These are phyloP conservation scores for Coregonus ussuriensis DNA, from an alignment of 2,797 vertebrate species.

Conservation along the genomic window DNA sequence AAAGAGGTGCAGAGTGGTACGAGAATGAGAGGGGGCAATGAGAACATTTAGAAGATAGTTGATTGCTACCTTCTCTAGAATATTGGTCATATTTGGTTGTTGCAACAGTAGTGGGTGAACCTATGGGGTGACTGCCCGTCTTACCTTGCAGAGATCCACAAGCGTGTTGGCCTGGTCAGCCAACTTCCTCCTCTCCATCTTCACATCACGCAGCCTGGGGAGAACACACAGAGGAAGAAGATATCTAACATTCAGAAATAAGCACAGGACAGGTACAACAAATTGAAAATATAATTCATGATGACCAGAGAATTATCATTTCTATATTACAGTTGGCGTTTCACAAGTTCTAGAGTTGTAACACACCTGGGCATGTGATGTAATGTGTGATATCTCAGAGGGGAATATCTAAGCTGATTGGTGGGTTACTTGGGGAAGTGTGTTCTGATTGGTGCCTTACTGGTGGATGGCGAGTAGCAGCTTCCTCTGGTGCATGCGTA, in stretches of 20 bases:
- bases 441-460: slow-evolving; percentile 73
- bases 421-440: not conserved
- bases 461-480: slow-evolving; percentile 96
- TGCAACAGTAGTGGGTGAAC: not conserved
- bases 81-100: not conserved
- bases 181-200: slow-evolving; percentile 92
- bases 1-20: not conserved
- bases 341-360: not conserved
- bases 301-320: not conserved
- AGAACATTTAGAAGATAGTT: not conserved
- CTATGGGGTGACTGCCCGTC: slow-evolving; percentile 36
- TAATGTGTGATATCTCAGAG: not conserved
- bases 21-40: not conserved
- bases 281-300: no score
- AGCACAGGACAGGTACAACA: not conserved
- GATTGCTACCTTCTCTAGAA: not conserved
- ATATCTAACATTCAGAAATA: not conserved
- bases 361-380: not conserved
- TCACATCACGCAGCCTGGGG: slow-evolving; percentile 84
- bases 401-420: not conserved
- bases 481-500: slow-evolving; percentile 92
- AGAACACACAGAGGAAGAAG: slow-evolving; percentile 5
- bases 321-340: not conserved
- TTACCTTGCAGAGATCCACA: slow-evolving; percentile 91
- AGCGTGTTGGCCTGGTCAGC: slow-evolving; percentile 90